phyloP scores from a whole-genome alignment of 2,113 vertebrate genomes.

The Talpa occidentalis region DNA sequence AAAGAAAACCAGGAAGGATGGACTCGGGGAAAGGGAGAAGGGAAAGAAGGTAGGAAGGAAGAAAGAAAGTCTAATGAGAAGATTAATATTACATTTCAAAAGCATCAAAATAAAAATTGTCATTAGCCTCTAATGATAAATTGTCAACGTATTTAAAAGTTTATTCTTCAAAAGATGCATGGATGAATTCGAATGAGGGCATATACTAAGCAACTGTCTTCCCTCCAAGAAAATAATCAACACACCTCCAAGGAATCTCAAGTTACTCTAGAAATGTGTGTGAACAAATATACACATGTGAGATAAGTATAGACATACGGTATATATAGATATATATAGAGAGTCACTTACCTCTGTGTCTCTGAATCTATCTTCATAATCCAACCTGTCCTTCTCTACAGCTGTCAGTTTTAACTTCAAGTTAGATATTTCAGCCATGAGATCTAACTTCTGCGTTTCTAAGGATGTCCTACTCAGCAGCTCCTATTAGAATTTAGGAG shows the following conservation, averaged over 20 bases:
- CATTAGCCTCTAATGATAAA: constrained; percentile 30
- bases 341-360: constrained; percentile 91
- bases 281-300: background rate
- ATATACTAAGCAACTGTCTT: background rate
- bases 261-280: background rate
- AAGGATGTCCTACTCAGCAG: constrained; percentile 94
- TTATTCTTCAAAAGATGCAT: constrained; percentile 2
- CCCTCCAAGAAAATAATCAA: too few relatives aligned
- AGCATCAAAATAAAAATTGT: background rate
- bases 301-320: fast-evolving
- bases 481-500: constrained; percentile 87
- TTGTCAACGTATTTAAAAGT: background rate
- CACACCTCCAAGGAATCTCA: background rate
- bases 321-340: background rate
- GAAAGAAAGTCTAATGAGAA: background rate
- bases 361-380: constrained; percentile 93
- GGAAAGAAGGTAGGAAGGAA: background rate
- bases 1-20: background rate
- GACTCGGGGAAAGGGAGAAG: background rate
- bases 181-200: background rate
- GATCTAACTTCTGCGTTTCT: constrained; percentile 96
- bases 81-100: constrained; percentile 7
- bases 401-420: constrained; percentile 94
- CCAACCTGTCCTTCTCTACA: constrained; percentile 92
- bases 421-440: constrained; percentile 96